Base-by-base conservation (phyloP, 2,113 vertebrate species). In the Sigmodon hispidus region DNA sequence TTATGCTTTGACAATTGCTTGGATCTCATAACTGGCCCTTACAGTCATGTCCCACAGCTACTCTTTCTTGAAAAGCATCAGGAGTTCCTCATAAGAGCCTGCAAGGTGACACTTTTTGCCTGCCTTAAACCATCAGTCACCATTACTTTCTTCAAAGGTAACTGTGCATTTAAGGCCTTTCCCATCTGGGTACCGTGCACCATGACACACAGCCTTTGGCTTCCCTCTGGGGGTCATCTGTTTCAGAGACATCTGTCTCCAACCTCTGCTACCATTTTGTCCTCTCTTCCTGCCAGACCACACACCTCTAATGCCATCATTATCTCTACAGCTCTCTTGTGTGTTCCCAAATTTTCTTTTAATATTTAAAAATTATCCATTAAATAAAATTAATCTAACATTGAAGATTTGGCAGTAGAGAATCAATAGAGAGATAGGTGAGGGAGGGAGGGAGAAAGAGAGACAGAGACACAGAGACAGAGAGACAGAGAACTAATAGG, bases 1-100 rank as follows among this genome's bases (percentile, higher is more conserved):
- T 89, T 45, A 88, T 55, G 26, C 81, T 93, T 92, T 69, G 59
- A 79, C 75, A 89, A 69, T 70, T 59, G 81, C 79, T 96, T n/a
- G 40, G 70, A 87, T 77, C 52, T 77, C 70, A 36, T 91, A 77
- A 80, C 43, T 45, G 63, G 55, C 61, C 36, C 87, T 45, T 89
- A 85, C n/a, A n/a, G n/a, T n/a, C n/a, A n/a, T n/a, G n/a, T n/a
- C n/a, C n/a, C n/a, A n/a, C n/a, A 95, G 75, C 95, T 95, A 85
- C 73, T 90, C 95, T 93, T 76, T 80, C 59, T 89, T 94, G 75
- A 85, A 87, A 1, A 36, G 29, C 43, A 86, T 70, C 79, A 90
- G 79, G 76, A 31, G 83, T 76, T 76, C 59, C 34, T 95, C 93
- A 76, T 80, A 88, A 79, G 85, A 92, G 17, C 6, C 59, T 21